Percentiles rank a stretch among this genome's conserved stretches.
Evolutionary conservation across 2,113 vertebrate species (phyloP).

Genomic region (Hiodon tergisus): DNA sequence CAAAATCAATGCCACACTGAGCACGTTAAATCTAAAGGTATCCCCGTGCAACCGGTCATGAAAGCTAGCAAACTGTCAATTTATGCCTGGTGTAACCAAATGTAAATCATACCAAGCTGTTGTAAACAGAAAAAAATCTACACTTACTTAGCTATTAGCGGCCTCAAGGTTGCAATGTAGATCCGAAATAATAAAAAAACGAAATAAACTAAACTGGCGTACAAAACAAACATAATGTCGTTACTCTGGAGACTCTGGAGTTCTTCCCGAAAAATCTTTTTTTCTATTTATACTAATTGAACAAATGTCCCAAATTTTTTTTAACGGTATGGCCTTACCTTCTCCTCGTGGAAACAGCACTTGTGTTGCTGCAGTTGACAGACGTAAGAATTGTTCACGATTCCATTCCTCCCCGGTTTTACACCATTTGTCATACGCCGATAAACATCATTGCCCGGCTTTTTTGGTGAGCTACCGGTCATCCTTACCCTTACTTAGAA

Average conservation of each 20-base stretch:
- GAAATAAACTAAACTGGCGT: no score
- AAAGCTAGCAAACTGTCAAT: no score
- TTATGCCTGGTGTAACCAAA: no score
- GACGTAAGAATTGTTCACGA: conserved; percentile 39
- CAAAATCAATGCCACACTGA: no score
- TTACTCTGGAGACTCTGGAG: neutral
- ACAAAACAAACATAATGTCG: no score
- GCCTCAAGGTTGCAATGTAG: no score
- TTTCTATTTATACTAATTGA: neutral
- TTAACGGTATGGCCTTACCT: conserved; percentile 51
- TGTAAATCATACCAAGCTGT: no score
- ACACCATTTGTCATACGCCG: conserved; percentile 49
- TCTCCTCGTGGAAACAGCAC: conserved; percentile 42
- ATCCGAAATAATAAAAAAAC: no score
- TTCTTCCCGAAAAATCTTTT: neutral
- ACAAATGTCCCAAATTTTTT: neutral
- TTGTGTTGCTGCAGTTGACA: conserved; percentile 30
- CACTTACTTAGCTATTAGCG: no score
- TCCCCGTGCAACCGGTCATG: no score
- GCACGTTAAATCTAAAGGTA: no score
- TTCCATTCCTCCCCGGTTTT: conserved; percentile 51
- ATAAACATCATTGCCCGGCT: conserved; percentile 43
- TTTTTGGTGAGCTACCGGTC: conserved; percentile 51
- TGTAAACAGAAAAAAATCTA: no score
- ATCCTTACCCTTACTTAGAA: conserved; percentile 43